Conservation (phyloP, 2,797 vertebrate genomes). For the Diglossa cyanea region DNA sequence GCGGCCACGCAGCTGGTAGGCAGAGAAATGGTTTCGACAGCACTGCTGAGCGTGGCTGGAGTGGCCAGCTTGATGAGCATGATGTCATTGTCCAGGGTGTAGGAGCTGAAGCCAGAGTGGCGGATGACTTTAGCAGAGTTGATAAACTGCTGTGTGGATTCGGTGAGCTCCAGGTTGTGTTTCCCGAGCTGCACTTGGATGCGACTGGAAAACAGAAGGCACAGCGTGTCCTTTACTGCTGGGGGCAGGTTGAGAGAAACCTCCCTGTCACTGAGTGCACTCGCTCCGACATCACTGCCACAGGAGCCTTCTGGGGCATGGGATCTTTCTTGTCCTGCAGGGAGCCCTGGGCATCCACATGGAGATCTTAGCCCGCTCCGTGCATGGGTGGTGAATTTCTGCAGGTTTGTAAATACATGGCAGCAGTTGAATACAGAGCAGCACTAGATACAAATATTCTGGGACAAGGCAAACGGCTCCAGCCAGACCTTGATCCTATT, state of each 20-base stretch:
- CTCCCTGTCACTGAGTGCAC: not conserved
- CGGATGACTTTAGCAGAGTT: slow-evolving; percentile 70
- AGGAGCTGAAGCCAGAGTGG: slow-evolving; percentile 67
- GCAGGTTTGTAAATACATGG: not conserved
- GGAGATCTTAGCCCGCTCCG: not conserved
- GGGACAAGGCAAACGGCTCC: not conserved
- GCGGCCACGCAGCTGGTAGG: slow-evolving; percentile 72
- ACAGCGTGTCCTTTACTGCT: not conserved
- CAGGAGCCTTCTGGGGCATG: not conserved
- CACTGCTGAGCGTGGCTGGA: slow-evolving; percentile 71
- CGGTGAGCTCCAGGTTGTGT: slow-evolving; percentile 66
- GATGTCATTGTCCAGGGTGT: slow-evolving; percentile 80
- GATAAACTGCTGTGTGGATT: slow-evolving; percentile 77
- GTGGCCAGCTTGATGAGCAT: slow-evolving; percentile 84
- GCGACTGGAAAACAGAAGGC: slow-evolving; percentile 64
- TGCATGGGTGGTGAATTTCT: not conserved
- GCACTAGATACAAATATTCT: not conserved
- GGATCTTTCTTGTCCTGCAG: not conserved
- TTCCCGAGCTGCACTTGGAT: slow-evolving; percentile 83
- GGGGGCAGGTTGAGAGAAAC: not conserved
- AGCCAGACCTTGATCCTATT: not conserved
- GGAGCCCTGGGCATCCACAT: not conserved
- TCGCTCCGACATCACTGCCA: rapidly evolving
- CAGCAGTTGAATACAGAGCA: not conserved
- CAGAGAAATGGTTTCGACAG: slow-evolving; percentile 77